Evolutionary conservation across 35 echinoderm and acorn worm genomes (phyloP), one percentile per base, ranked within the genome.

Genomic region (Lytechinus variegatus): DNA sequence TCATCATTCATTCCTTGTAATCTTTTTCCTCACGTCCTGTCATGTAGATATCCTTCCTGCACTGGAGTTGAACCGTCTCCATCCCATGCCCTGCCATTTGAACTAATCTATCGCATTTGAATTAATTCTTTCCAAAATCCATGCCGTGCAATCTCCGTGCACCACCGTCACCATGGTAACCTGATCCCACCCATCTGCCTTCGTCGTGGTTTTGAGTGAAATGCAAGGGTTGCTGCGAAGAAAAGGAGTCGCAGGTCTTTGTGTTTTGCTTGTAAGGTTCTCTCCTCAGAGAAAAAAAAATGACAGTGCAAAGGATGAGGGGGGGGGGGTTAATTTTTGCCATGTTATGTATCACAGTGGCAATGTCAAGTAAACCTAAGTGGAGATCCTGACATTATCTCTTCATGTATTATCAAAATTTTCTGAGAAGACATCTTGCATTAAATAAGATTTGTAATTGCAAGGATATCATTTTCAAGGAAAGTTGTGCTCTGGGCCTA

Each of bases 41-140:
- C 66, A 79, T n/a, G 19, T 24, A 16, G 12, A 24, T 24, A 79
- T n/a, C 14, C 29, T 3, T 54, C 29, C 8, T 44, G 1, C 33
- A 10, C 88, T 52, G 52, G 87, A 89, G 87, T 29, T 89, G 10
- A 12, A 33, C 87, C 51, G 87, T 54, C 88, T 90, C 5, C n/a
- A 79, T 16, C 66, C n/a, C 6, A 5, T 90, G 88, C 52, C 28
- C 9, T 54, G 52, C 88, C 88, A 90, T 33, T 90, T 90, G 88
- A 52, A 90, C 88, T 90, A 90, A 90, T 90, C 88, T 90, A 6
- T 44, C 4, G 88, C 88, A 90, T 90, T 90, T 51, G 88, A 54
- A 90, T 90, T 52, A 90, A 52, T 90, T 54, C 88, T 33, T 90
- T 54, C 88, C 88, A 0, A 54, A 90, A 54, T 90, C 88, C 10